Conservation (phyloP, 2,797 vertebrate genomes). For the Scolopax bukidnonensis region DNA sequence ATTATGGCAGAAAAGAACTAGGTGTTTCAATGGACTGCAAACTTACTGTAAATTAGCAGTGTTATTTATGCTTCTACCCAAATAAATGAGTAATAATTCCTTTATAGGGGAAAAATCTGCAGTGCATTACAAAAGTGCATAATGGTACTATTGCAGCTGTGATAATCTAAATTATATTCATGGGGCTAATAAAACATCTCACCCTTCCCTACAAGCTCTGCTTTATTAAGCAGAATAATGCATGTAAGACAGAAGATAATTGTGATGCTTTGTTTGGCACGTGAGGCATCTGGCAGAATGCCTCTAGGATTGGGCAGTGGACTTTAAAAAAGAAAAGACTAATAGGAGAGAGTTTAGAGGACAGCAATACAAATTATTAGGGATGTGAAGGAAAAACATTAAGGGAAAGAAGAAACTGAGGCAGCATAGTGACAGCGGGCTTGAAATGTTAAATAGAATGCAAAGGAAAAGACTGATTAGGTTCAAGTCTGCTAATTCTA, state of each 20-base stretch:
- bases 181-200: constrained; percentile 24
- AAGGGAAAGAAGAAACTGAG: not conserved
- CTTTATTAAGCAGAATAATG: constrained; percentile 36
- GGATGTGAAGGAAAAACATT: not conserved
- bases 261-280: constrained; percentile 38
- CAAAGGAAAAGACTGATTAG: not conserved
- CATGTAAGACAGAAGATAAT: constrained; percentile 47
- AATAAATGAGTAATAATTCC: constrained; percentile 18
- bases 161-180: constrained; percentile 49
- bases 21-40: not conserved
- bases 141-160: constrained; percentile 18
- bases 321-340: not conserved
- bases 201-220: constrained; percentile 23
- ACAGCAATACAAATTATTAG: not conserved
- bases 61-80: constrained; percentile 4
- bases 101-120: constrained; percentile 13
- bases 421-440: not conserved
- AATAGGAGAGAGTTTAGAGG: not conserved
- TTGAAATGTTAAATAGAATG: not conserved
- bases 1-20: not conserved
- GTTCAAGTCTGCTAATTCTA: not conserved
- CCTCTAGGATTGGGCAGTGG: not conserved
- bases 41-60: not conserved
- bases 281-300: constrained; percentile 1
- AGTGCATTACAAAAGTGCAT: not conserved